Base-by-base conservation (phyloP, 2,113 vertebrate genomes). In the Andinoacara biseriatus region DNA sequence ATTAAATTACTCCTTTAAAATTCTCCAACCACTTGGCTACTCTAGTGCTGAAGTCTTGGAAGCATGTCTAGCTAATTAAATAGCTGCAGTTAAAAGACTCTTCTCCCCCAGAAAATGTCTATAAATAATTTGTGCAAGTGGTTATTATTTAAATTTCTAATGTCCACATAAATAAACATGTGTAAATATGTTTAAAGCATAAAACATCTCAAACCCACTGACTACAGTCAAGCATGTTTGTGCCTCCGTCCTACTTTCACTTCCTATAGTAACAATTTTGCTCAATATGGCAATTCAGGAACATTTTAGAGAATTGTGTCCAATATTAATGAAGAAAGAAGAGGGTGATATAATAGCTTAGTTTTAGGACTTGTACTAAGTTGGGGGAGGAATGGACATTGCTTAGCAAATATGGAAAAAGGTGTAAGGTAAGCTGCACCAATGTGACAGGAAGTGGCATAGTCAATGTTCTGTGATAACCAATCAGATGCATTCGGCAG, bases 151-250 rank as follows among this genome's bases (percentile, higher is more conserved):
- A 0, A 5, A 20, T 60, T 60, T 60, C 31, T 3, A 29, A 35
- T 61, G 0, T 17, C 5, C 11, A 35, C 0, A 10, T 35, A 14
- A 63, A 63, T 38, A 63, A 2, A 38, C 10, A 33, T 6, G 6
- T 33, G 3, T 1, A 33, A 33, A 33, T 33, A 6, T 33, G 31
- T 33, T 33, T 33, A 33, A 33, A 33, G 31, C 31, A 5, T 33
- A 33, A 33, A 33, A 33, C 4, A 3, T 33, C 43, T 46, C 11
- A 43, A 65, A 65, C 38, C 0, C n/a, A 33, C n/a, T 7, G 2
- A 40, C 7, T 0, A n/a, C 6, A n/a, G n/a, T 65, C 40, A 43
- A 22, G 0, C 1, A 10, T 65, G 62, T 0, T 65, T 43, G 1
- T 65, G 0, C 38, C 13, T 17, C n/a, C n/a, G 24, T 43, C n/a